These are phyloP conservation scores for Ibidorhyncha struthersii DNA, from an alignment of 2,113 vertebrate genomes.

Conservation along the genomic window DNA sequence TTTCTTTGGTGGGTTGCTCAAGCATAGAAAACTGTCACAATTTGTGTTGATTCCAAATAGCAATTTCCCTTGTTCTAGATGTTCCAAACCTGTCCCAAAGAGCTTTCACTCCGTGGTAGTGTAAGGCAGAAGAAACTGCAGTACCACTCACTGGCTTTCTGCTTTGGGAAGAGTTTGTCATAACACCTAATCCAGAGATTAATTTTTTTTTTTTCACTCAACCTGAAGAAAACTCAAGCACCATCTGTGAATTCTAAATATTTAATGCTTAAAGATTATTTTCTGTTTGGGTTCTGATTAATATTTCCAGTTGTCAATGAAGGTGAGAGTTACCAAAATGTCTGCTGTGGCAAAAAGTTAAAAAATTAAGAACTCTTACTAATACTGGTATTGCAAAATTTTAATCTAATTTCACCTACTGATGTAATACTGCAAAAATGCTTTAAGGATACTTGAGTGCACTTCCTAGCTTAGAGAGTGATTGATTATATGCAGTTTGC, in stretches of 20 bases:
- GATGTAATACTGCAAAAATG: neutral
- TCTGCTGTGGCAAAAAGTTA: neutral
- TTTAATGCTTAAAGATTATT: neutral
- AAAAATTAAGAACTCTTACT: neutral
- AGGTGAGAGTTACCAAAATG: neutral
- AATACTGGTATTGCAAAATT: neutral
- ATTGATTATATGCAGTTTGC: neutral
- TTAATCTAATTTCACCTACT: neutral
- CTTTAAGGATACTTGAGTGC: neutral
- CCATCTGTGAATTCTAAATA: neutral
- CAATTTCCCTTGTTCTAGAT: neutral
- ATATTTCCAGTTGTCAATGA: fast-evolving
- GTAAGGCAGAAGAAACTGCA: neutral
- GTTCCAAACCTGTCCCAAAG: neutral
- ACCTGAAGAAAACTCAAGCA: neutral
- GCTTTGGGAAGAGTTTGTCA: neutral
- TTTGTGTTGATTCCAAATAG: neutral
- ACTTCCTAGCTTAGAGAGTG: neutral
- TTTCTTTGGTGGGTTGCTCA: neutral
- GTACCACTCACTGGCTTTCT: neutral
- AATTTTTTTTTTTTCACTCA: neutral
- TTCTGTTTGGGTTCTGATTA: neutral
- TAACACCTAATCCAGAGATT: neutral
- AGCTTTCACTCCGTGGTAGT: fast-evolving
- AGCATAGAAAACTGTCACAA: neutral